Evolutionary conservation across 2,797 vertebrate species (phyloP).

Genomic region (Trematomus bernacchii): DNA sequence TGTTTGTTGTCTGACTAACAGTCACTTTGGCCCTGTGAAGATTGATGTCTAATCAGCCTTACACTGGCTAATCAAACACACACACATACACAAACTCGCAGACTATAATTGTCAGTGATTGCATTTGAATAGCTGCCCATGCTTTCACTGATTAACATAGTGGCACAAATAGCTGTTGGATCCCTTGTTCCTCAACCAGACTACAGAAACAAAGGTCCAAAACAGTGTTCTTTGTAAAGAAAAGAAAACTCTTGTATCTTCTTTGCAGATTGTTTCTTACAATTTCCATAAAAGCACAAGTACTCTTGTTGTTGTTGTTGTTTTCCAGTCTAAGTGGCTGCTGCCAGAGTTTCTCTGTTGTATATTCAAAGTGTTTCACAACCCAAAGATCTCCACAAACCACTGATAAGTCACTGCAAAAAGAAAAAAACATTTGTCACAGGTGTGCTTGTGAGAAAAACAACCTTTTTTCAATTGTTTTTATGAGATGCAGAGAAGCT

Average conservation of each 20-base stretch:
- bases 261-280: background rate
- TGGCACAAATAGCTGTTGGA: conserved; percentile 42
- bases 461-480: conserved; percentile 11
- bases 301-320: conserved; percentile 26
- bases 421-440: conserved; percentile 29
- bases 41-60: conserved; percentile 58
- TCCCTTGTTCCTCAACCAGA: conserved; percentile 30
- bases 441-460: conserved; percentile 39
- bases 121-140: conserved; percentile 54
- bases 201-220: conserved; percentile 12
- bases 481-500: conserved; percentile 12
- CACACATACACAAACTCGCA: conserved; percentile 9
- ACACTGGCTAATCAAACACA: conserved; percentile 51
- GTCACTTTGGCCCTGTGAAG: conserved; percentile 43
- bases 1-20: conserved; percentile 46
- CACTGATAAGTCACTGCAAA: conserved; percentile 24
- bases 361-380: conserved; percentile 38
- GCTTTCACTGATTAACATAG: conserved; percentile 50
- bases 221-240: background rate
- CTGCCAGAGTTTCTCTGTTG: conserved; percentile 32
- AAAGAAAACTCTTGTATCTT: background rate
- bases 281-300: conserved; percentile 14
- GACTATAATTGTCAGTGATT: conserved; percentile 60
- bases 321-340: conserved; percentile 27
- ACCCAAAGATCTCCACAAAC: conserved; percentile 41